Base-by-base conservation (phyloP, 2,113 vertebrate genomes). In the Dascyllus trimaculatus region DNA sequence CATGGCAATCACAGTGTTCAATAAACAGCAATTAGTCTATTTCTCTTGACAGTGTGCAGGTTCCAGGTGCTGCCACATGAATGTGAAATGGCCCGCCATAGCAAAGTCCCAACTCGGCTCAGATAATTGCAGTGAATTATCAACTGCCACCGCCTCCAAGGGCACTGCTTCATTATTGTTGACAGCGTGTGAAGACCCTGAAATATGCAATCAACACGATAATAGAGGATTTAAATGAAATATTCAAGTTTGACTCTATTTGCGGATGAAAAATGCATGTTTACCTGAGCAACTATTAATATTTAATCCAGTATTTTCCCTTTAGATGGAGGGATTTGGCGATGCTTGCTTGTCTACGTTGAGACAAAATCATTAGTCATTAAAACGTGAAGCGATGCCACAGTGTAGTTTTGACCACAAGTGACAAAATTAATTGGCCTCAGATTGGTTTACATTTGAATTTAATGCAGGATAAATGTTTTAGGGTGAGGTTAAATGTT, bases 11-110 rank as follows among this genome's bases (percentile, higher is more conserved):
- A 69, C 66, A 62, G 48, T 69, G 62, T 78, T 81, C 78, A 78
- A 68, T 82, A 74, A 84, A 81, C 48, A 86, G 74, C 80, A 83
- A 87, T 90, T 91, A 88, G 65, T 76, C 32, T 67, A 64, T 84
- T 88, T 78, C 67, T 86, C 65, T 70, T 78, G 73, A 83, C 80
- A 81, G 65, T 61, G 51, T 26, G 71, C n/a, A 54, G 62, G 78
- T 66, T 81, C 73, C 66, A 79, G 79, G 56, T 89, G 87, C 58
- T 77, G 66, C 51, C 58, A 75, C 68, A 62, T 86, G 75, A 87
- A 88, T 82, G 62, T 64, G 35, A 75, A 78, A 82, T 66, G 56
- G 74, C 58, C 57, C 71, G 68, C 17, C 9, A 45, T 38, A 67
- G 65, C 45, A 64, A 66, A 70, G 24, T 60, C 53, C 32, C 19